phyloP scores from a whole-genome alignment of 2,113 vertebrate species.

The Anhinga rufa region DNA sequence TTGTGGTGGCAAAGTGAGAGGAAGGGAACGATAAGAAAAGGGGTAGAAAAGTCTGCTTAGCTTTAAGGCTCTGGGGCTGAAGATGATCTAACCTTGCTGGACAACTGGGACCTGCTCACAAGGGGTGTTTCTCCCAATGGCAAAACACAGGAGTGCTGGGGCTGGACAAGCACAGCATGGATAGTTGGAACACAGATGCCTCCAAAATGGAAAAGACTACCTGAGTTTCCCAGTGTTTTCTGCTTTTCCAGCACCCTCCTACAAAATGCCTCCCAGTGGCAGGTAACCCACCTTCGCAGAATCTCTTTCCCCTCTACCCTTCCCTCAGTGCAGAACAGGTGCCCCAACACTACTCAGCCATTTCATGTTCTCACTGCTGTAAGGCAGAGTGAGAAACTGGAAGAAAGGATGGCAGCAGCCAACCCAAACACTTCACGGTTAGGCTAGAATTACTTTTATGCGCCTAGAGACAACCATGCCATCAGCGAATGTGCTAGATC shows the following conservation, averaged over 20 bases:
- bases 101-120: not conserved
- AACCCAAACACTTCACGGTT: not conserved
- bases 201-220: not conserved
- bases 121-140: not conserved
- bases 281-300: not conserved
- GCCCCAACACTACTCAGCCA: not conserved
- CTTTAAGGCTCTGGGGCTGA: not conserved
- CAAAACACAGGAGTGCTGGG: not conserved
- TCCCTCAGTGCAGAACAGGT: not conserved
- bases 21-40: not conserved
- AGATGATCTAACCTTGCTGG: not conserved
- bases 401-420: not conserved
- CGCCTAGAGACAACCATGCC: not conserved
- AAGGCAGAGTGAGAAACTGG: not conserved
- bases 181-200: not conserved
- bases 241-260: not conserved
- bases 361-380: not conserved
- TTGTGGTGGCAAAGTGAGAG: not conserved
- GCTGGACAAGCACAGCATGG: not conserved
- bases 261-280: too few species aligned
- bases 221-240: not conserved
- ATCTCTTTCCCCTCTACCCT: not conserved
- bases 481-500: not conserved
- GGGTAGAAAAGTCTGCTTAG: not conserved
- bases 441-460: not conserved